phyloP scores from a whole-genome alignment of 2,888 invertebrate genomes.

The Nematopogon swammerdamellus region DNA sequence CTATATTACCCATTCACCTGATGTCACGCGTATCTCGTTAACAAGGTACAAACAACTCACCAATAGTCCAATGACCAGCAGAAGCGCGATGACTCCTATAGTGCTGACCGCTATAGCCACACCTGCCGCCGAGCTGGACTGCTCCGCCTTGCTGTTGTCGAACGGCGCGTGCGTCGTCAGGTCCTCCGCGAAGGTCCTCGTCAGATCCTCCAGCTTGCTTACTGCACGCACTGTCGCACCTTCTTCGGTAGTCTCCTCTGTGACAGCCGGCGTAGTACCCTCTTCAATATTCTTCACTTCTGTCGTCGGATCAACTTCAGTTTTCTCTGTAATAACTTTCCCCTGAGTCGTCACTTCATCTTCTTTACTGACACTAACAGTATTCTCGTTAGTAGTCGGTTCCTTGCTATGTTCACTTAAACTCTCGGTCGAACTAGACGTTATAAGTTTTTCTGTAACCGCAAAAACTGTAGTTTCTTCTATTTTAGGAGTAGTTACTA shows the following conservation, averaged over 20 bases:
- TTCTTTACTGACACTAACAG: too few relatives aligned
- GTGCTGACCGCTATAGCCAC: slow-evolving; percentile 80
- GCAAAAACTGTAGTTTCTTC: slow-evolving; percentile 11
- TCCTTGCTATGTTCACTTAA: background rate
- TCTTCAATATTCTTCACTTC: slow-evolving; percentile 22
- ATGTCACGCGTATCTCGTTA: too few relatives aligned
- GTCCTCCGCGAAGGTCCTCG: slow-evolving; percentile 24
- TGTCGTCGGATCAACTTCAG: slow-evolving; percentile 30
- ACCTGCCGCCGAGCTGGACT: slow-evolving; percentile 64
- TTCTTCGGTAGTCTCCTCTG: slow-evolving; percentile 14
- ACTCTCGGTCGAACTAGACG: too few relatives aligned
- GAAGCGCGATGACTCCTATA: slow-evolving; percentile 73
- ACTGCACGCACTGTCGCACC: slow-evolving; percentile 23
- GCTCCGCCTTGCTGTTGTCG: slow-evolving; percentile 27
- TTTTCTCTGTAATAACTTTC: too few relatives aligned
- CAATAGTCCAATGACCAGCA: slow-evolving; percentile 73
- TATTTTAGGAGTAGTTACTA: slow-evolving; percentile 13
- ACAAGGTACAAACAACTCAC: slow-evolving; percentile 42
- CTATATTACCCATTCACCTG: too few relatives aligned
- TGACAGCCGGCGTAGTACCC: slow-evolving; percentile 17
- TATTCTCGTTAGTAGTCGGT: too few relatives aligned
- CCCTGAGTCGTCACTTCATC: too few relatives aligned
- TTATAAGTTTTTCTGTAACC: too few relatives aligned
- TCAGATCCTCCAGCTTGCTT: slow-evolving; percentile 26
- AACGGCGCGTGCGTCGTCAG: slow-evolving; percentile 32